These are phyloP conservation scores for Nannoperca australis DNA, from an alignment of 2,797 vertebrate genomes.

Conservation along the genomic window DNA sequence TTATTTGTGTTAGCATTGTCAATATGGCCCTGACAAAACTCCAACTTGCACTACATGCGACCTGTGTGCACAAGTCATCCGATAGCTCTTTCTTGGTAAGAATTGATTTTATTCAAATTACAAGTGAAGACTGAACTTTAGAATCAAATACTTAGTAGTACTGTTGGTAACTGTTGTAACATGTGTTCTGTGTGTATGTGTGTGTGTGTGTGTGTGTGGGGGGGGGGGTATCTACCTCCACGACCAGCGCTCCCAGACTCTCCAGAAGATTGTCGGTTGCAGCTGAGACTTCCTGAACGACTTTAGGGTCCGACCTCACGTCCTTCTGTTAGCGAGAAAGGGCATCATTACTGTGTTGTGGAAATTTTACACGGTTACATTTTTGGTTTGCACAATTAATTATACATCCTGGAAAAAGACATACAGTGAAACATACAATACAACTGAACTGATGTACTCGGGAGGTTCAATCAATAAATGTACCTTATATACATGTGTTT, in stretches of 20 bases:
- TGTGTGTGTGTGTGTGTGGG: slow-evolving; percentile 17
- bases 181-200: slow-evolving; percentile 16
- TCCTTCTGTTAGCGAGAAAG: slow-evolving; percentile 84
- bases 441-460: not conserved
- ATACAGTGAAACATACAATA: not conserved
- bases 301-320: slow-evolving; percentile 87
- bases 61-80: not conserved
- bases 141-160: slow-evolving; percentile 53
- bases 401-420: not conserved
- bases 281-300: slow-evolving; percentile 85
- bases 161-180: slow-evolving; percentile 19
- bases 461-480: not conserved
- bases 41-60: not conserved
- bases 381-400: slow-evolving; percentile 4
- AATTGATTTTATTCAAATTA: slow-evolving; percentile 60
- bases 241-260: slow-evolving; percentile 88
- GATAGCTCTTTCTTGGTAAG: slow-evolving; percentile 35
- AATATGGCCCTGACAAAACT: slow-evolving; percentile 1
- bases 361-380: not conserved
- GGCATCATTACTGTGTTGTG: not conserved
- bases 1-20: not conserved
- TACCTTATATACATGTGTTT: not conserved
- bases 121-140: slow-evolving; percentile 55
- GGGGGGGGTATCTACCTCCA: slow-evolving; percentile 87
- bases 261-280: slow-evolving; percentile 88